phyloP scores from a whole-genome alignment of 2,797 vertebrate genomes.

The Brachyalestes nurse region DNA sequence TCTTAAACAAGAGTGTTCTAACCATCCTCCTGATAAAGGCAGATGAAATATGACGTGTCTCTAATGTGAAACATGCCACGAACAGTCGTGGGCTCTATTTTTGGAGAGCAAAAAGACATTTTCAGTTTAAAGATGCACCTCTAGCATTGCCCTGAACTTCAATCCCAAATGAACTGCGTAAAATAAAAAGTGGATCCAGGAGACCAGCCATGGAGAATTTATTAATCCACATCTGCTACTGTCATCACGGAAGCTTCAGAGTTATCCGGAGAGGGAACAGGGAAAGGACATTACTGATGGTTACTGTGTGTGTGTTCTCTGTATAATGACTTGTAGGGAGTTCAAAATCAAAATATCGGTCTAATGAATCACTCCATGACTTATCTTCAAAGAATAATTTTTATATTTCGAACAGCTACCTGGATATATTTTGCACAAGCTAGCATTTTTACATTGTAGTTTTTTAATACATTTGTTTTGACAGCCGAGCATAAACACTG shows the following conservation, averaged over 20 bases:
- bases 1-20: slow-evolving; percentile 50
- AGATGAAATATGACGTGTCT: slow-evolving; percentile 74
- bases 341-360: neutral
- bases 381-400: neutral
- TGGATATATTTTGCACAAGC: neutral
- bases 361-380: too few relatives aligned
- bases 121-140: slow-evolving; percentile 53
- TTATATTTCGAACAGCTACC: neutral
- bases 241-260: slow-evolving; percentile 57
- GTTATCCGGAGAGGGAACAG: slow-evolving; percentile 51
- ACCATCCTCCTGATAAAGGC: slow-evolving; percentile 73
- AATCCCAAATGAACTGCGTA: slow-evolving; percentile 64
- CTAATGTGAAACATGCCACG: slow-evolving; percentile 70
- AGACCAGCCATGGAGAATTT: slow-evolving; percentile 67
- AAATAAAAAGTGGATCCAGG: slow-evolving; percentile 65
- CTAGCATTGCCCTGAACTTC: slow-evolving; percentile 60
- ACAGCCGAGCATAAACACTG: neutral
- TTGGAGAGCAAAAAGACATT: slow-evolving; percentile 59
- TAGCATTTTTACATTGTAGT: neutral
- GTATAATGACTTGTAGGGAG: neutral
- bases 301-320: slow-evolving; percentile 24
- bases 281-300: slow-evolving; percentile 61
- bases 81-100: slow-evolving; percentile 49
- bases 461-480: neutral
- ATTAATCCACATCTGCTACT: slow-evolving; percentile 75